Percentiles rank a stretch among this genome's conserved stretches.
Evolutionary conservation across 2,888 invertebrate genomes (phyloP).

Genomic region (Lordiphosa andalusiaca): DNA sequence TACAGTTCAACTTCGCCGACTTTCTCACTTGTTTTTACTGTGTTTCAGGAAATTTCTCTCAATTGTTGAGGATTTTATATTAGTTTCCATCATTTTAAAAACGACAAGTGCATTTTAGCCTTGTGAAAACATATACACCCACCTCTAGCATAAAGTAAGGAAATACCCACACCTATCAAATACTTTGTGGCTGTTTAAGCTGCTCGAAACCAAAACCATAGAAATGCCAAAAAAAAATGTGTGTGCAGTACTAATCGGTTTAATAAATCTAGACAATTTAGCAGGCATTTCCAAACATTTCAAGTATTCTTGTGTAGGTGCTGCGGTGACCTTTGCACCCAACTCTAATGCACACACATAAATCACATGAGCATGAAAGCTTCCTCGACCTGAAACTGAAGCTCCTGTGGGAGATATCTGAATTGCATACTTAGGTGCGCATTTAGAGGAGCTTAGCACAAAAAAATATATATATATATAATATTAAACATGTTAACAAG

Average conservation of each 20-base stretch:
- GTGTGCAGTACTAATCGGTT: background rate
- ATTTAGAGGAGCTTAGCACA: slow-evolving; percentile 45
- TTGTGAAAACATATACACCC: too few species aligned
- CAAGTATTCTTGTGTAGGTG: slow-evolving; percentile 14
- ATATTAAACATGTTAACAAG: background rate
- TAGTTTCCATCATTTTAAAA: too few species aligned
- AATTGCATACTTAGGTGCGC: slow-evolving; percentile 22
- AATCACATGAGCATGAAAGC: slow-evolving; percentile 32
- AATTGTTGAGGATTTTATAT: too few species aligned
- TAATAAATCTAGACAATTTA: slow-evolving; percentile 1
- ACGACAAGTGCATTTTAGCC: too few species aligned
- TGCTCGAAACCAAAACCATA: too few species aligned
- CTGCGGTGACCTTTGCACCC: slow-evolving; percentile 30
- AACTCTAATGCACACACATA: slow-evolving; percentile 14
- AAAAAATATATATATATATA: too few species aligned
- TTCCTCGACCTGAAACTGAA: slow-evolving; percentile 74
- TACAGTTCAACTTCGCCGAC: too few species aligned
- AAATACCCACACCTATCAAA: too few species aligned
- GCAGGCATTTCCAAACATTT: slow-evolving; percentile 4
- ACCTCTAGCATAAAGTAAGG: too few species aligned
- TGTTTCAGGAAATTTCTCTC: too few species aligned
- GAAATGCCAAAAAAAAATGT: background rate
- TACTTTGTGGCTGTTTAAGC: background rate
- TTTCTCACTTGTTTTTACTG: too few species aligned
- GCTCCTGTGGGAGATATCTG: slow-evolving; percentile 6